Percentiles rank a stretch among this genome's conserved stretches.
Conservation (phyloP, 2,797 vertebrate genomes). For the Remorina albescens region DNA sequence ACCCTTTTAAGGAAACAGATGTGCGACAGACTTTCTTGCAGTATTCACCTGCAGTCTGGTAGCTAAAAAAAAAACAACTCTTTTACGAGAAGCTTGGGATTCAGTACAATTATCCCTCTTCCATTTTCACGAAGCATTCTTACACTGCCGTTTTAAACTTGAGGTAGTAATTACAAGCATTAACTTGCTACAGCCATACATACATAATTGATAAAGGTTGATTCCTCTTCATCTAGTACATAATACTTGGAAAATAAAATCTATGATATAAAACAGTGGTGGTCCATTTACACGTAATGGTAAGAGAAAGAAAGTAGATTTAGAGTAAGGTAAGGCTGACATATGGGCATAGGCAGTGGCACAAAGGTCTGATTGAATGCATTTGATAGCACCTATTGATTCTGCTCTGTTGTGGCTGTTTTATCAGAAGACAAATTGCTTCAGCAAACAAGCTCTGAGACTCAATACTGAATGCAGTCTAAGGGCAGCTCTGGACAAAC, state of each 20-base stretch:
- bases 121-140: not conserved
- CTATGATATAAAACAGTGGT: conserved; percentile 1
- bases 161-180: not conserved
- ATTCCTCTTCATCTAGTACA: not conserved
- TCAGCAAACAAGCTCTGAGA: conserved; percentile 61
- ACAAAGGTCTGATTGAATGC: conserved; percentile 72
- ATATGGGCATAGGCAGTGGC: conserved; percentile 59
- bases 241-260: too few species aligned
- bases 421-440: conserved; percentile 78
- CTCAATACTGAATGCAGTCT: conserved; percentile 54
- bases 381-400: conserved; percentile 76
- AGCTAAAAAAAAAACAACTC: conserved; percentile 17
- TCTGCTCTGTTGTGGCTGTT: conserved; percentile 68
- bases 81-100: conserved; percentile 14
- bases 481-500: conserved; percentile 37
- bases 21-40: not conserved
- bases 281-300: conserved; percentile 29
- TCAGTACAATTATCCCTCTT: conserved; percentile 2
- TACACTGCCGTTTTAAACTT: conserved; percentile 2
- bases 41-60: conserved; percentile 1
- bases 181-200: not conserved
- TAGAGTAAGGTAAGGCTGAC: conserved; percentile 53
- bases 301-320: conserved; percentile 41
- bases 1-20: conserved; percentile 41
- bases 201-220: not conserved